A percentile compares a stretch with the other conserved stretches of the same genome.
Conservation (phyloP, 2,797 vertebrate genomes). For the Chiloscyllium punctatum region DNA sequence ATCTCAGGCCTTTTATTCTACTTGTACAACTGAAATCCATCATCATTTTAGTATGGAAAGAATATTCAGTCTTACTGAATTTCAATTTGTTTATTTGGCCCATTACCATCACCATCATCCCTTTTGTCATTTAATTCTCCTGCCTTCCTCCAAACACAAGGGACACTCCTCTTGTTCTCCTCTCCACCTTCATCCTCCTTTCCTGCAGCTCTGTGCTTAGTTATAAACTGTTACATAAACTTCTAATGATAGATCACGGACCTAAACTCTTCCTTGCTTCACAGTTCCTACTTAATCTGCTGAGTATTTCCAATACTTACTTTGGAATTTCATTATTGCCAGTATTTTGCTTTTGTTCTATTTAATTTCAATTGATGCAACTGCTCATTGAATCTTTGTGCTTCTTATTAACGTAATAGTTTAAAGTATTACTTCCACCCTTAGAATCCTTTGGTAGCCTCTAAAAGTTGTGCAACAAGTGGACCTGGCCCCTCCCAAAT, state of each 20-base stretch:
- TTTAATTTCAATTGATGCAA: background rate
- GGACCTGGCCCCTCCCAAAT: background rate
- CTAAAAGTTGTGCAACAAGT: background rate
- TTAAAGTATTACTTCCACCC: background rate
- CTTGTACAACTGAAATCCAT: background rate
- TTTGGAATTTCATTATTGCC: background rate
- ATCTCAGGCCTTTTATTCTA: background rate
- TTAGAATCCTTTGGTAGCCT: background rate
- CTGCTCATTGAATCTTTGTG: background rate
- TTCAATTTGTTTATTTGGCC: background rate
- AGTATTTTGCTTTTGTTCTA: background rate
- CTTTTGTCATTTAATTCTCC: background rate
- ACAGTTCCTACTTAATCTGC: background rate
- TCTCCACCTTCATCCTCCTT: background rate
- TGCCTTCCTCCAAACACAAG: background rate
- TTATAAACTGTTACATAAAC: background rate
- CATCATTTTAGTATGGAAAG: too few relatives aligned
- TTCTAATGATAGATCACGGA: background rate
- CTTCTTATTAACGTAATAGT: background rate
- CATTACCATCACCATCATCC: background rate
- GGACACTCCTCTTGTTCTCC: background rate
- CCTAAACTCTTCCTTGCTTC: background rate
- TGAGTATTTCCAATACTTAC: background rate
- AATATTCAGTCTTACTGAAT: background rate
- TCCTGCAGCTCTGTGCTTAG: too few relatives aligned